Conservation (phyloP, 2,888 invertebrate species). For the Incurvaria masculella region DNA sequence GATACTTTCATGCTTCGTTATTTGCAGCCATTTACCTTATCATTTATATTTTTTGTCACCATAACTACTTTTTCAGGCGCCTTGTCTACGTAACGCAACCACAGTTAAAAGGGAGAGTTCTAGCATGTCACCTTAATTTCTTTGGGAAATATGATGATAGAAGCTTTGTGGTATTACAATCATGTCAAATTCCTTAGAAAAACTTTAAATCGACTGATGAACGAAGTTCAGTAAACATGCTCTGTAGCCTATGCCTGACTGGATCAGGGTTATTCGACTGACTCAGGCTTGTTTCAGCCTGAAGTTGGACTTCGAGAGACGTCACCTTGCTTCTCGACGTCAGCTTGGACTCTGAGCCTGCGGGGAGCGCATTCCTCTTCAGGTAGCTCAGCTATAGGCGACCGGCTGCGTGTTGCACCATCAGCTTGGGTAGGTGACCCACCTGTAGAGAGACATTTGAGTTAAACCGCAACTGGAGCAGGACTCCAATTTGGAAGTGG, state of each 20-base stretch:
- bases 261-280: neutral
- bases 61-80: no score
- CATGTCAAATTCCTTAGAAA: neutral
- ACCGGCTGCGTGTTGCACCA: slow-evolving; percentile 47
- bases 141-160: slow-evolving; percentile 8
- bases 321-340: slow-evolving; percentile 45
- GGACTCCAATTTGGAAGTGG: slow-evolving; percentile 3
- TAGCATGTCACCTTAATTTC: no score
- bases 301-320: slow-evolving; percentile 5
- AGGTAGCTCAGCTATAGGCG: slow-evolving; percentile 58
- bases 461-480: slow-evolving; percentile 1
- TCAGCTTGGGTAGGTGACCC: no score
- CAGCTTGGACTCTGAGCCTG: slow-evolving; percentile 41
- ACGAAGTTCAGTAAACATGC: neutral
- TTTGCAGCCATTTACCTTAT: no score
- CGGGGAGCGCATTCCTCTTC: slow-evolving; percentile 44
- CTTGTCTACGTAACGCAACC: no score
- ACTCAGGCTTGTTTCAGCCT: neutral
- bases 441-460: slow-evolving; percentile 13
- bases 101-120: slow-evolving; percentile 18
- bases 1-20: no score
- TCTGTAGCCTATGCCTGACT: neutral
- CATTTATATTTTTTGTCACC: no score
- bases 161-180: slow-evolving; percentile 7
- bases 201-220: neutral